These are phyloP conservation scores for Hippasteria phrygiana DNA, from an alignment of 53 echinoderm and acorn worm species.

Conservation along the genomic window DNA sequence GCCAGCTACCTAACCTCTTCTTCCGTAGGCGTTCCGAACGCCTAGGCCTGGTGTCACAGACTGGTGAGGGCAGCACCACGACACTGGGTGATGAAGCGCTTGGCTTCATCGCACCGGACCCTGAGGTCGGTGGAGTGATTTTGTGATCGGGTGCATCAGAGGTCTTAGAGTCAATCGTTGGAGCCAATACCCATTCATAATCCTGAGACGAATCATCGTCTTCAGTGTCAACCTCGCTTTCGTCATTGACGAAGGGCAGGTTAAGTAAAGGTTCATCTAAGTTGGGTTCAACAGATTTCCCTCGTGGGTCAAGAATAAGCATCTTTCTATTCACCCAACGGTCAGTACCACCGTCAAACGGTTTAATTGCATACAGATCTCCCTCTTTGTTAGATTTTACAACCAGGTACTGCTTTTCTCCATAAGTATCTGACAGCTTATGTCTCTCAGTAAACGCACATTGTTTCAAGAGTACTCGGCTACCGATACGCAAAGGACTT, in stretches of 20 bases:
- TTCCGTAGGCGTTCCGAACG: neutral
- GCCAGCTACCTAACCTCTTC: neutral
- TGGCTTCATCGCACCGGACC: neutral
- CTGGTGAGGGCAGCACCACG: neutral
- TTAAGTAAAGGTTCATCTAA: neutral
- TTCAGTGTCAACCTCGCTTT: neutral
- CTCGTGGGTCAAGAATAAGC: constrained; percentile 25
- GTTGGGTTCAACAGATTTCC: neutral
- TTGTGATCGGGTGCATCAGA: neutral
- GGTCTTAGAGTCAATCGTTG: neutral
- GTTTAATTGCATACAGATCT: constrained; percentile 41
- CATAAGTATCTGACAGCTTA: constrained; percentile 33
- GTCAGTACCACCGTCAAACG: constrained; percentile 3
- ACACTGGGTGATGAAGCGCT: neutral
- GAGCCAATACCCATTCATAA: neutral
- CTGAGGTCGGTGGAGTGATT: neutral
- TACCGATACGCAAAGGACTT: neutral
- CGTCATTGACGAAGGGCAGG: neutral
- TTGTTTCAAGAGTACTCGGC: constrained; percentile 8
- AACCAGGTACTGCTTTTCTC: constrained; percentile 9
- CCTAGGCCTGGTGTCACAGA: neutral
- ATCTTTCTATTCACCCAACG: constrained; percentile 46
- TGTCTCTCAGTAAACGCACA: constrained; percentile 50
- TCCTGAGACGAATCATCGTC: neutral
- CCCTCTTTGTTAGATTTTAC: neutral